Conservation (phyloP, 2,113 vertebrate genomes). For the Odocoileus virginianus region DNA sequence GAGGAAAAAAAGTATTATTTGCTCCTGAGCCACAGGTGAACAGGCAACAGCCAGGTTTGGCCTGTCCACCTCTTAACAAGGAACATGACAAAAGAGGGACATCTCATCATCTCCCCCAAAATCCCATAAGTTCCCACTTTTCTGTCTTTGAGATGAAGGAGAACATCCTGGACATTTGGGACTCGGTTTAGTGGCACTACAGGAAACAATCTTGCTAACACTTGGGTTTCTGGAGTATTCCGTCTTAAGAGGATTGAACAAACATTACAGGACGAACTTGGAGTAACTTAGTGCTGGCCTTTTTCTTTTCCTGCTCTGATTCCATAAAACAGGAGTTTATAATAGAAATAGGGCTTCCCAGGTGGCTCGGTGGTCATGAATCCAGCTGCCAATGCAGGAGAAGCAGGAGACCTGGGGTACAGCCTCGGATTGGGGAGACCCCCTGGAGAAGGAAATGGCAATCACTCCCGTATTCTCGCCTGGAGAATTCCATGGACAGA, state of each 20-base stretch:
- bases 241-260: constrained; percentile 20
- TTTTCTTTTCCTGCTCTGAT: not conserved
- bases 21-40: not conserved
- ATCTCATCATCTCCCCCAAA: not conserved
- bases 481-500: not conserved
- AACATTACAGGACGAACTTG: not conserved
- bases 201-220: not conserved
- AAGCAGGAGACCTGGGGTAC: rapidly evolving
- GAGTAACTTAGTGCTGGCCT: not conserved
- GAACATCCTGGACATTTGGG: not conserved
- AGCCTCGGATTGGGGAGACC: not conserved
- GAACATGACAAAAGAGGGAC: not conserved
- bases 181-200: not conserved
- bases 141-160: not conserved
- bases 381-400: not conserved
- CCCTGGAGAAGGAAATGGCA: not conserved
- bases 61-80: rapidly evolving
- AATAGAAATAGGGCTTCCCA: not conserved
- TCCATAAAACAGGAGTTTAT: not conserved
- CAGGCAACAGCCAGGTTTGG: no score
- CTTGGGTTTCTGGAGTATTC: constrained; percentile 23
- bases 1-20: rapidly evolving
- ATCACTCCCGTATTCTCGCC: not conserved
- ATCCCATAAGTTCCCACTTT: not conserved
- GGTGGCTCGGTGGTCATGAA: not conserved